Evolutionary conservation across 53 echinoderm and acorn worm genomes (phyloP).

Genomic region (Echinarachnius parma): DNA sequence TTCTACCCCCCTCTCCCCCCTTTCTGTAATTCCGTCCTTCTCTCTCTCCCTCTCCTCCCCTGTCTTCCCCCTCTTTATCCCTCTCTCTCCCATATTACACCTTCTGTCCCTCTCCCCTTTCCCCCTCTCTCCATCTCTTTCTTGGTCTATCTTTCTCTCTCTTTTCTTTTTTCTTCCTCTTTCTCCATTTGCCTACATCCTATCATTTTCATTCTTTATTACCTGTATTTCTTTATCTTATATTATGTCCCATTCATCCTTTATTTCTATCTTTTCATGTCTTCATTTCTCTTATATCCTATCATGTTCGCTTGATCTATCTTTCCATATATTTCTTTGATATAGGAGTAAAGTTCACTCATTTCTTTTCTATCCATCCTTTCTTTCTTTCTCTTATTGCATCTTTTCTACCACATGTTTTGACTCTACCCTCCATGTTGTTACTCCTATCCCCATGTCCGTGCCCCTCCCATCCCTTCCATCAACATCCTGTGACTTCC

Average conservation of each 20-base stretch:
- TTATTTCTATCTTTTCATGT: not conserved
- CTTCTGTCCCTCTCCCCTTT: not conserved
- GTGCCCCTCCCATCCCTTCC: too few relatives aligned
- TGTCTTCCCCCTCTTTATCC: not conserved
- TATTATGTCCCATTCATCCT: not conserved
- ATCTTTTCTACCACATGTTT: too few relatives aligned
- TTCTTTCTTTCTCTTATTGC: too few relatives aligned
- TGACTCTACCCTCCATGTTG: too few relatives aligned
- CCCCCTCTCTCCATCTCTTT: constrained; percentile 6
- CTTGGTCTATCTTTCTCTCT: constrained; percentile 1
- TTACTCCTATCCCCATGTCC: too few relatives aligned
- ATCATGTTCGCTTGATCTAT: too few relatives aligned
- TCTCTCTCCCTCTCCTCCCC: not conserved
- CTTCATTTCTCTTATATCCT: too few relatives aligned
- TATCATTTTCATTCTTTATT: not conserved
- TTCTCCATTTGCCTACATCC: too few relatives aligned
- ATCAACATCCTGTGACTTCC: too few relatives aligned
- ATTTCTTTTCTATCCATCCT: too few relatives aligned
- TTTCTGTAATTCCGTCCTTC: not conserved
- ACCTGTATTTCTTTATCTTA: not conserved
- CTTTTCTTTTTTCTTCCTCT: not conserved
- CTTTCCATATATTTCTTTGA: too few relatives aligned
- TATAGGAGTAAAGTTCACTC: too few relatives aligned
- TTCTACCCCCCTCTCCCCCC: not conserved
- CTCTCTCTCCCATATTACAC: not conserved